These are phyloP conservation scores for Spilogale gracilis DNA, from an alignment of 2,113 vertebrate genomes.

Conservation along the genomic window DNA sequence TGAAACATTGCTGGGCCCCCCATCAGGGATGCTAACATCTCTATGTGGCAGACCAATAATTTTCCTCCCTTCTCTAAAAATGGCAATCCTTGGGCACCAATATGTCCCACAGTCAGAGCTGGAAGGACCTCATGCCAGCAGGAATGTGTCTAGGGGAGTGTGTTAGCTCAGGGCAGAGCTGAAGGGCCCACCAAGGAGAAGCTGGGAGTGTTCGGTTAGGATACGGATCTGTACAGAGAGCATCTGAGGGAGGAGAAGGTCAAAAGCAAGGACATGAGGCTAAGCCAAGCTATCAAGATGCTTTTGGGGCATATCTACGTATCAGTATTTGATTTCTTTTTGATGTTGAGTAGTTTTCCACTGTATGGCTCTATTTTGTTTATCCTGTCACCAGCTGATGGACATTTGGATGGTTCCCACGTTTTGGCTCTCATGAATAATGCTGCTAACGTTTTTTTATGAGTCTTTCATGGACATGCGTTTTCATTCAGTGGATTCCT, in stretches of 20 bases:
- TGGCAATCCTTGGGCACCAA: fast-evolving
- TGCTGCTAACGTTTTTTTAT: not conserved
- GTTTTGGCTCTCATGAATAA: not conserved
- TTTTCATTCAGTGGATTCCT: not conserved
- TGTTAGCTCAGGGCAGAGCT: fast-evolving
- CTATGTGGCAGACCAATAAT: not conserved
- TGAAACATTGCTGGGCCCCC: not conserved
- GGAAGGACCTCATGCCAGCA: fast-evolving
- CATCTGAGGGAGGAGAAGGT: not conserved
- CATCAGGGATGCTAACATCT: not conserved
- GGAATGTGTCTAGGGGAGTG: fast-evolving
- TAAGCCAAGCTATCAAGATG: fast-evolving
- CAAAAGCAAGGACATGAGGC: not conserved
- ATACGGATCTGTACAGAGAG: not conserved
- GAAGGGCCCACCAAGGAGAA: fast-evolving
- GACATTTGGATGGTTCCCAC: no score
- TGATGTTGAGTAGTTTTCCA: fast-evolving
- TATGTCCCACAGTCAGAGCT: not conserved
- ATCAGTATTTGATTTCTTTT: not conserved
- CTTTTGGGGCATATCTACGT: fast-evolving
- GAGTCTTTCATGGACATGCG: not conserved
- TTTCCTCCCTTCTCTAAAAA: not conserved
- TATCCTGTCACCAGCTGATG: not conserved
- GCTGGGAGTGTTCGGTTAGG: fast-evolving
- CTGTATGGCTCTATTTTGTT: fast-evolving